These are phyloP conservation scores for Eurystomus glaucurus DNA, from an alignment of 2,797 vertebrate genomes.

Conservation along the genomic window DNA sequence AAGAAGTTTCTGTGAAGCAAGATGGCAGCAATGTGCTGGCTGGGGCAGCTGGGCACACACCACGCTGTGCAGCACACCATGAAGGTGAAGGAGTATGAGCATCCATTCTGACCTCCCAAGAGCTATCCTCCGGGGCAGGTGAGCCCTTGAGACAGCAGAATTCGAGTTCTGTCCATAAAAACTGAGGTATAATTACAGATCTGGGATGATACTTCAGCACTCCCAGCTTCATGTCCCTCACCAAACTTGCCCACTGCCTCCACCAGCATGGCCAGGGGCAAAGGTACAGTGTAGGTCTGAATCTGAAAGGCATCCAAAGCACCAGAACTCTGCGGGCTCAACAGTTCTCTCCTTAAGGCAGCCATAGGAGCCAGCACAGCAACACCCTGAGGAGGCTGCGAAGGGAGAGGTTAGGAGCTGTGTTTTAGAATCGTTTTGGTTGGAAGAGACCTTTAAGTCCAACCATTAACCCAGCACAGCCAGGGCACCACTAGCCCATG, in stretches of 20 bases:
- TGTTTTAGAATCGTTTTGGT: not conserved
- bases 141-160: not conserved
- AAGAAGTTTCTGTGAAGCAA: not conserved
- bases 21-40: not conserved
- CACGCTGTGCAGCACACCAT: accelerated
- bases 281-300: not conserved
- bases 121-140: not conserved
- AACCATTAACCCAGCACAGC: not conserved
- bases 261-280: not conserved
- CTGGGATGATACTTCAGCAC: not conserved
- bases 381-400: no score
- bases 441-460: not conserved
- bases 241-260: not conserved
- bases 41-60: accelerated
- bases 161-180: not conserved
- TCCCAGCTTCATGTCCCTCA: no score
- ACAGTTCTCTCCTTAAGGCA: not conserved
- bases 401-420: not conserved
- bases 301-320: not conserved
- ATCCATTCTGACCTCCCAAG: not conserved
- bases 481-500: not conserved
- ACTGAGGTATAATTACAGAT: not conserved
- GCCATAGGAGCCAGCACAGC: not conserved
- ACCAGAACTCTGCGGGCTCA: not conserved
- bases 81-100: not conserved